Conservation (phyloP, 2,113 vertebrate genomes). For the Brevimyrus niger region DNA sequence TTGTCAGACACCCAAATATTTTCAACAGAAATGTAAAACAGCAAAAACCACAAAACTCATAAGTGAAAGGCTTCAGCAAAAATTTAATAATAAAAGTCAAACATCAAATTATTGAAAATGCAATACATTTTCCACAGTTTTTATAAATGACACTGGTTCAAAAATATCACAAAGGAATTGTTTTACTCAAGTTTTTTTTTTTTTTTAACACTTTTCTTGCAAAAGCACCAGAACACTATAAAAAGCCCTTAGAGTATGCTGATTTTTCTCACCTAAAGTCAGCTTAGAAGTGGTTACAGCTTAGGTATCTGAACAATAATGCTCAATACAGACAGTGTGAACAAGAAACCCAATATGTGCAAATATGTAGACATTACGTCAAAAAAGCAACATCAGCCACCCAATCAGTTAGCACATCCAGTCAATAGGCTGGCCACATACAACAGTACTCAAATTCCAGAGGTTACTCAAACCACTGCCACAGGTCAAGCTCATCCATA, state of each 20-base stretch:
- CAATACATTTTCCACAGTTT: slow-evolving; percentile 43
- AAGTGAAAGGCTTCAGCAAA: slow-evolving; percentile 53
- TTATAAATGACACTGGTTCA: slow-evolving; percentile 70
- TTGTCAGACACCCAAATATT: neutral
- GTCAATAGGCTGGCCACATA: neutral
- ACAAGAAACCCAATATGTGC: slow-evolving; percentile 24
- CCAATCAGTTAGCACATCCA: neutral
- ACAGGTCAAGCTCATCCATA: neutral
- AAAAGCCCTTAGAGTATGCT: slow-evolving; percentile 62
- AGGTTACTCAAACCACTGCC: neutral
- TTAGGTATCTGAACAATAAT: slow-evolving; percentile 36
- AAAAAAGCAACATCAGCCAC: neutral
- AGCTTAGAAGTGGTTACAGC: slow-evolving; percentile 38
- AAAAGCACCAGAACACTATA: slow-evolving; percentile 64
- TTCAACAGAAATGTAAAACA: slow-evolving; percentile 7
- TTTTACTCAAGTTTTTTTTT: slow-evolving; percentile 33
- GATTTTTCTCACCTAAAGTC: slow-evolving; percentile 48
- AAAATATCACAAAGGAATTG: slow-evolving; percentile 64
- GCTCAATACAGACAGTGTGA: slow-evolving; percentile 45
- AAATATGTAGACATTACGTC: slow-evolving; percentile 6
- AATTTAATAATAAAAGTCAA: slow-evolving; percentile 72
- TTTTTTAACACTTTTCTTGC: slow-evolving; percentile 32
- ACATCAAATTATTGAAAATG: slow-evolving; percentile 73
- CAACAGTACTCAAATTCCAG: neutral
- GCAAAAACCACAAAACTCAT: slow-evolving; percentile 13